Conservation (phyloP, 2,113 vertebrate species). For the Corythornis madagascariensis region DNA sequence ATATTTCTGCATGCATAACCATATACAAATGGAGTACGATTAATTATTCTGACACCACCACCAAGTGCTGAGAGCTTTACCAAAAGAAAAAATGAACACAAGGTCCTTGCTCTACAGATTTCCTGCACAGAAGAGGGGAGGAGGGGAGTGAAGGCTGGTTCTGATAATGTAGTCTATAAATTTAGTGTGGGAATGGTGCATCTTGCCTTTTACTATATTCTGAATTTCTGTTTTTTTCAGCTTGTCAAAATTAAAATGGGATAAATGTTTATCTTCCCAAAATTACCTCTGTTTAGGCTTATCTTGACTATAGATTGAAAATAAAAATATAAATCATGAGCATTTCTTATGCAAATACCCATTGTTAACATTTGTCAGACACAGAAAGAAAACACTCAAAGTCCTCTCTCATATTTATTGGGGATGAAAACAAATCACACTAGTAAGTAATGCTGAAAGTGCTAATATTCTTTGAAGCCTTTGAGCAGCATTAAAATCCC, state of each 20-base stretch:
- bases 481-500: background rate
- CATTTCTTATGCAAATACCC: conserved; percentile 59
- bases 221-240: background rate
- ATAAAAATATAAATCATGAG: conserved; percentile 62
- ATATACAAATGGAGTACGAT: background rate
- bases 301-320: conserved; percentile 38
- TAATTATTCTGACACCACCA: conserved; percentile 20
- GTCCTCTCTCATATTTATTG: conserved; percentile 32
- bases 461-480: conserved; percentile 26
- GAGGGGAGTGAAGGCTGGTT: conserved; percentile 16
- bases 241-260: conserved; percentile 38
- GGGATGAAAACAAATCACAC: conserved; percentile 45
- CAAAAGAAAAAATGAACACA: background rate
- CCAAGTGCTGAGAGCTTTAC: background rate
- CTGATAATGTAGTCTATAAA: conserved; percentile 22
- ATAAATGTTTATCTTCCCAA: conserved; percentile 56
- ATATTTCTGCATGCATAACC: conserved; percentile 21
- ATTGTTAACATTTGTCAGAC: conserved; percentile 59
- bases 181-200: background rate
- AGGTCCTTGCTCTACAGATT: conserved; percentile 13
- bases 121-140: conserved; percentile 13
- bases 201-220: conserved; percentile 8
- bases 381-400: conserved; percentile 45
- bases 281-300: conserved; percentile 42
- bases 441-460: conserved; percentile 12